Base-by-base conservation (phyloP, 1,140 invertebrate genomes). In the Plectrocnemia conspersa region DNA sequence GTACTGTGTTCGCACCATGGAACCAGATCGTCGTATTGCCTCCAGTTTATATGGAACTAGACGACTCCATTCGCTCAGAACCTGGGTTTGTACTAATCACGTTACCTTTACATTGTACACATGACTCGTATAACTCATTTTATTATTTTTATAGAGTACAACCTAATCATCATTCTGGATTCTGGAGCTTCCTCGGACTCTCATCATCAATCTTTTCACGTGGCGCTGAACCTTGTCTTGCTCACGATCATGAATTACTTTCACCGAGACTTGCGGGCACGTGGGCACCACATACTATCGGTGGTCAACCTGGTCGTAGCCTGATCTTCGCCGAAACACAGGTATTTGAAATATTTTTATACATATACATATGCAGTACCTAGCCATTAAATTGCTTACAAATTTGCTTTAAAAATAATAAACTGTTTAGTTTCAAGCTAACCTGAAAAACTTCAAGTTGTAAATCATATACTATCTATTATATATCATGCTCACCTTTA, bases 11-110 rank as follows among this genome's bases (percentile, higher is more conserved):
- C 69, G 91, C 93, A 52, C 91, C 92, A 15, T 94, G 92, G 92
- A 96, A 96, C 78, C 88, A 93, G 73, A 95, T 96, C 58, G 89
- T 95, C 3, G 91, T 95, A 1, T 74, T 95, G 56, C 82, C 88
- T 11, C 88, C 89, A 1, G 85, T 95, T 23, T 82, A 88, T 60
- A 91, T 95, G 87, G 83, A 88, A 62, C 76, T 91, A 54, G 78
- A 75, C 46, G 80, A 85, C n/a, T n/a, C n/a, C n/a, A n/a, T n/a
- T 63, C 72, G 70, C 32, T 67, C 72, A 2, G 73, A 71, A 3
- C 70, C 78, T 19, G 80, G 79, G 80, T 82, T 64, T 64, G 63
- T 63, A 21, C 53, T n/a, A n/a, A n/a, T n/a, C n/a, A n/a, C n/a
- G n/a, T 29, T 6, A n/a, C 27, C 27, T 29, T 29, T 7, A 29